Percentiles rank a stretch among this genome's conserved stretches.
Conservation (phyloP, 2,113 vertebrate species). For the Oncorhynchus masou region DNA sequence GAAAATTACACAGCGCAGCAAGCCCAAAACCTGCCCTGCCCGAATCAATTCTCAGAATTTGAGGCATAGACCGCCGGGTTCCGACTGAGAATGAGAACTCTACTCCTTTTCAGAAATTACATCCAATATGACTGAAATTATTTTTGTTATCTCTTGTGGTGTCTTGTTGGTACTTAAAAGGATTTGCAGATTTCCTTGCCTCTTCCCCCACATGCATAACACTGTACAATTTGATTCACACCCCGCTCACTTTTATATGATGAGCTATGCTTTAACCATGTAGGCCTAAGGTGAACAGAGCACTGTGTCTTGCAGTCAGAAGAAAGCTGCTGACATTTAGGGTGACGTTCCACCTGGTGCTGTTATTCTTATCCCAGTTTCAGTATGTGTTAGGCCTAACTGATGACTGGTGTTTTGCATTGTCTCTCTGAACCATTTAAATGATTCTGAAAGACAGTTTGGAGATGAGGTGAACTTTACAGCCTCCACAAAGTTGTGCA, state of each 20-base stretch:
- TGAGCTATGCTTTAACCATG: background rate
- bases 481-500: too few relatives aligned
- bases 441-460: too few relatives aligned
- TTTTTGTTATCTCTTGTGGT: background rate
- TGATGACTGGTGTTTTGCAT: too few relatives aligned
- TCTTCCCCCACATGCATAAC: background rate
- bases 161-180: background rate
- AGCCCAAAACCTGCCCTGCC: too few relatives aligned
- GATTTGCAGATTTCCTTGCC: constrained; percentile 2
- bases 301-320: background rate
- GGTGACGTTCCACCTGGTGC: background rate
- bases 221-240: background rate
- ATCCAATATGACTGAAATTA: background rate
- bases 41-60: too few relatives aligned
- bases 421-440: too few relatives aligned
- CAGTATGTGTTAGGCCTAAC: too few relatives aligned
- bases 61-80: too few relatives aligned
- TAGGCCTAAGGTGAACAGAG: background rate
- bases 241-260: background rate
- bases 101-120: background rate
- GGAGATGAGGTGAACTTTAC: too few relatives aligned
- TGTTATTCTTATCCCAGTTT: background rate
- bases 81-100: too few relatives aligned
- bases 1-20: too few relatives aligned
- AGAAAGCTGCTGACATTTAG: background rate